phyloP scores from a whole-genome alignment of 2,113 vertebrate genomes.

The Cheilinus undulatus region DNA sequence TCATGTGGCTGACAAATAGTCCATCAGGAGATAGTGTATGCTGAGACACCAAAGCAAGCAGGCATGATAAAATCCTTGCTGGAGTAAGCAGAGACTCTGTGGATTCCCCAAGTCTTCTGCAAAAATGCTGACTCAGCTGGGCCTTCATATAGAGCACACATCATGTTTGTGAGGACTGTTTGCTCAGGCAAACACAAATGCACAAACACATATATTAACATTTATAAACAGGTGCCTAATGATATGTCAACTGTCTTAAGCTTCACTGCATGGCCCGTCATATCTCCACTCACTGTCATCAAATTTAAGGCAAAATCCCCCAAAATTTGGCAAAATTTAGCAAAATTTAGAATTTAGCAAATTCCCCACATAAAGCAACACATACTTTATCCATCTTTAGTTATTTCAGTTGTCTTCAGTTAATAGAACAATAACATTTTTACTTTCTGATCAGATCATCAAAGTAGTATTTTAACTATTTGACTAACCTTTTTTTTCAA shows the following conservation, averaged over 20 bases:
- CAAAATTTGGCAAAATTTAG: no score
- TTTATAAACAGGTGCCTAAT: background rate
- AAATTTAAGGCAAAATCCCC: no score
- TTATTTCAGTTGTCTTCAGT: background rate
- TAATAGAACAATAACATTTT: background rate
- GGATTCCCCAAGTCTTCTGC: conserved; percentile 13
- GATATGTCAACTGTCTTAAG: background rate
- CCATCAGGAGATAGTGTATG: conserved; percentile 5
- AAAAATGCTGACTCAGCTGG: conserved; percentile 39
- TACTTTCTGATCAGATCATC: background rate
- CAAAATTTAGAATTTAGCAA: no score
- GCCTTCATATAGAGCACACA: background rate
- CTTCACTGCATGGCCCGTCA: background rate
- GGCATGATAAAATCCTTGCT: conserved; percentile 29
- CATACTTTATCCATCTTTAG: no score
- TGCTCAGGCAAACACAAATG: conserved; percentile 11
- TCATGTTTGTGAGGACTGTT: conserved; percentile 1
- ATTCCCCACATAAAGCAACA: no score
- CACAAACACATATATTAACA: background rate
- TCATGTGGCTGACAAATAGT: no score
- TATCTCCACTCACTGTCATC: background rate
- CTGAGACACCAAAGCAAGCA: conserved; percentile 14
- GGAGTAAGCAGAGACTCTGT: conserved; percentile 20
- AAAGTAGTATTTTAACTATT: background rate
- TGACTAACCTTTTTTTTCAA: no score